These are phyloP conservation scores for Rhinoderma darwinii DNA, from an alignment of 2,113 vertebrate genomes.

Conservation along the genomic window DNA sequence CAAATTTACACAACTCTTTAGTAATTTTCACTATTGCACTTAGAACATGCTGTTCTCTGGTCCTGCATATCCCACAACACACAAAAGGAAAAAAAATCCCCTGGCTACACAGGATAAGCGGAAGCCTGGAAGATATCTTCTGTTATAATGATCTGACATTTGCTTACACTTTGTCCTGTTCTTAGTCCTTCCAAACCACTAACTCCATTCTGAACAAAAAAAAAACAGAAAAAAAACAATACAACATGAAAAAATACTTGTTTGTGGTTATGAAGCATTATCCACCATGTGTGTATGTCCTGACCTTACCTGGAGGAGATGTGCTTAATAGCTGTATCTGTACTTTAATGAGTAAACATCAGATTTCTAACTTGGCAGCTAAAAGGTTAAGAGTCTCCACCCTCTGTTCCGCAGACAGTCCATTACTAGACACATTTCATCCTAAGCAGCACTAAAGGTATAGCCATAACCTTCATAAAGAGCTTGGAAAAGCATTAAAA, in stretches of 20 bases:
- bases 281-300: background rate
- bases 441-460: slow-evolving; percentile 25
- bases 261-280: background rate
- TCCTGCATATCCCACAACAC: slow-evolving; percentile 14
- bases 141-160: slow-evolving; percentile 55
- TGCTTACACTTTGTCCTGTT: slow-evolving; percentile 51
- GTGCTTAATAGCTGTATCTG: background rate
- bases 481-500: background rate
- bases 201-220: background rate
- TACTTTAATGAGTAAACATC: slow-evolving; percentile 5
- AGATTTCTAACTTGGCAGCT: slow-evolving; percentile 32
- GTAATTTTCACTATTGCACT: background rate
- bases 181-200: slow-evolving; percentile 6
- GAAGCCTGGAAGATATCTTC: slow-evolving; percentile 48
- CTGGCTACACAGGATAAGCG: slow-evolving; percentile 40
- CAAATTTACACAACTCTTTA: background rate
- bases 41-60: background rate
- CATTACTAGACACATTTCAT: slow-evolving; percentile 22
- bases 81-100: slow-evolving; percentile 13
- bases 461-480: slow-evolving; percentile 20
- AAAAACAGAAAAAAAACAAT: background rate
- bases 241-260: too few relatives aligned
- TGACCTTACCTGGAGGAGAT: slow-evolving; percentile 12
- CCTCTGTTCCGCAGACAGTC: slow-evolving; percentile 26
- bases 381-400: slow-evolving; percentile 40